A percentile compares a stretch with the other conserved stretches of the same genome.
Conservation (phyloP, 30 jellyfish, hydroid and myxozoan genomes). For the Aurelia sp. region DNA sequence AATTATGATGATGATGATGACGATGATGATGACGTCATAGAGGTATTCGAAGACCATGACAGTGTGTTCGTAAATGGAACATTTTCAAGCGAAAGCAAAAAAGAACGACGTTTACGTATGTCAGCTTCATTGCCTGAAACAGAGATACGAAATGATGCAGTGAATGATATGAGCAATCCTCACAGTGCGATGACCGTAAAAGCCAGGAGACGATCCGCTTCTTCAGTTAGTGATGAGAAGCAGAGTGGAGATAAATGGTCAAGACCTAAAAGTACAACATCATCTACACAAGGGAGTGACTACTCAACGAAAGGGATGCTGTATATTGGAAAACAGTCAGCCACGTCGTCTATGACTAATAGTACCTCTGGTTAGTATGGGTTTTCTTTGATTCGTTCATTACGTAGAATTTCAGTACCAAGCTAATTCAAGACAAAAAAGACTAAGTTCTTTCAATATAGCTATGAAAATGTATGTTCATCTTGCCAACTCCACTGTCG, state of each 20-base stretch:
- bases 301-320: conserved; percentile 24
- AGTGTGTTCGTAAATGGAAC: conserved; percentile 24
- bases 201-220: conserved; percentile 70
- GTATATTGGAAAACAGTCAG: conserved; percentile 12
- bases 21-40: conserved; percentile 12
- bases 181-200: conserved; percentile 47
- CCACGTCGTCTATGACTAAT: neutral
- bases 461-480: too few species aligned
- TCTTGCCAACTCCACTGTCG: too few species aligned
- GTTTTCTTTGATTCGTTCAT: neutral
- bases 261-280: conserved; percentile 52
- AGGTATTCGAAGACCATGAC: conserved; percentile 57
- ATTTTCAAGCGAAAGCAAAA: conserved; percentile 57
- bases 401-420: neutral
- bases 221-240: conserved; percentile 66
- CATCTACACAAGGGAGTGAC: conserved; percentile 24
- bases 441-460: neutral
- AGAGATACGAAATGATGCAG: conserved; percentile 51
- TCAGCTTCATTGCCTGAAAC: conserved; percentile 78
- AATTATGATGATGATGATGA: too few species aligned
- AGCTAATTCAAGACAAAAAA: neutral
- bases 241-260: conserved; percentile 60
- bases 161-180: conserved; percentile 22
- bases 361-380: conserved; percentile 42
- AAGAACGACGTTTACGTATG: conserved; percentile 58